Evolutionary conservation across 2,113 vertebrate genomes (phyloP), one percentile per base, ranked within the genome.

Genomic region (Girardinichthys multiradiatus): DNA sequence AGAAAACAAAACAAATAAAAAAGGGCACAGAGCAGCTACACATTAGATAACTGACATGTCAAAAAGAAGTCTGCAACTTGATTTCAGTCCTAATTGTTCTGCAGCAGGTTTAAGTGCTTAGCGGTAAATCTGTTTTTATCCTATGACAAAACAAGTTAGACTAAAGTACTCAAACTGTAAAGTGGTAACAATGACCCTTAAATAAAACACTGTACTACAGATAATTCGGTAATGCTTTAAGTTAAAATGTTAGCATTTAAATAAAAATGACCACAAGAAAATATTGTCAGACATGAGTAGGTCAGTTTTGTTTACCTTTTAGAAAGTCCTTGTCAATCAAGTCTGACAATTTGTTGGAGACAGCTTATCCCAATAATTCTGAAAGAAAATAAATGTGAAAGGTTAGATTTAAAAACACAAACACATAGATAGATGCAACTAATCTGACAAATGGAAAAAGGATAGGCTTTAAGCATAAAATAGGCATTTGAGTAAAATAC

Each of bases 301-400:
- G 71, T 19, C 24, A 57, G 37, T 51, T 11, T 33, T 31, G 33
- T 66, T 92, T 90, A 94, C 94, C 94, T 94, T n/a, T 91, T 68
- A 67, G 76, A 89, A 92, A 86, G 87, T 87, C 91, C 90, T 89
- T 83, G 87, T 90, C 92, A 92, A 94, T 95, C 94, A 95, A 93
- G 94, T 95, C 80, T 94, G 94, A 74, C 87, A 89, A 91, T 92
- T 86, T 72, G 93, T 93, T 82, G 91, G 92, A 59, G 94, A 93
- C 89, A 92, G 72, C 69, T 90, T 93, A 86, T 94, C 91, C 92
- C 93, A 92, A 91, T 86, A 90, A 90, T 88, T 94, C 94, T 95
- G 87, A 11, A 93, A 89, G 74, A 80, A 65, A 72, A 79, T 62
- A 59, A 6, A 35, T 61, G 45, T 54, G 0, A 63, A 54, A 57